A percentile compares a stretch with the other conserved stretches of the same genome.
These are phyloP conservation scores for Cossypha caffra DNA, from an alignment of 2,797 vertebrate species.

Conservation along the genomic window DNA sequence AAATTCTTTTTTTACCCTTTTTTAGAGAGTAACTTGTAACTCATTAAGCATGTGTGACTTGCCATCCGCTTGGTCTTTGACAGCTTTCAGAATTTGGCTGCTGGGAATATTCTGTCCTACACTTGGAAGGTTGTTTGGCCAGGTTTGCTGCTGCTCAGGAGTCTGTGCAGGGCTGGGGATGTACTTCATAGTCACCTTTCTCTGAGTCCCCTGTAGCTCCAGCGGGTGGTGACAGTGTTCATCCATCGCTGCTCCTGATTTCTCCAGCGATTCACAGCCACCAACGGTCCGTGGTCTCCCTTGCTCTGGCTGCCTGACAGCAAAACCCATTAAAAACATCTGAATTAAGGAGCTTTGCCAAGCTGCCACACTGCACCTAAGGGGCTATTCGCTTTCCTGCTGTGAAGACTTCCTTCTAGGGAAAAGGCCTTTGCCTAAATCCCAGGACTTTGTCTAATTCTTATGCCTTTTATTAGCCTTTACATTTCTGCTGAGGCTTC, in stretches of 20 bases:
- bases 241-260: not conserved
- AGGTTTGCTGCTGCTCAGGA: not conserved
- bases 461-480: not conserved
- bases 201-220: not conserved
- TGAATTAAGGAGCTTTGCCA: not conserved
- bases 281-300: rapidly evolving
- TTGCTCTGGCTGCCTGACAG: not conserved
- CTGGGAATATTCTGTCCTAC: not conserved
- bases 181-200: not conserved
- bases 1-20: not conserved
- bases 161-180: not conserved
- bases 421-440: not conserved
- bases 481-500: not conserved
- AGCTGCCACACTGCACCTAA: not conserved
- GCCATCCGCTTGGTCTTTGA: not conserved
- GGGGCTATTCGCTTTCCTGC: not conserved
- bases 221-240: not conserved
- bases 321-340: not conserved
- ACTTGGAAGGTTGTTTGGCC: not conserved
- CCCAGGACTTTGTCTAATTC: not conserved
- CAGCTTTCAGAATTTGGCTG: not conserved
- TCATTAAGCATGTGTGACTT: not conserved
- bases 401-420: not conserved
- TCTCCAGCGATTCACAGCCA: not conserved
- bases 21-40: not conserved